These are phyloP conservation scores for Calyptomena viridis DNA, from an alignment of 2,113 vertebrate species.

Conservation along the genomic window DNA sequence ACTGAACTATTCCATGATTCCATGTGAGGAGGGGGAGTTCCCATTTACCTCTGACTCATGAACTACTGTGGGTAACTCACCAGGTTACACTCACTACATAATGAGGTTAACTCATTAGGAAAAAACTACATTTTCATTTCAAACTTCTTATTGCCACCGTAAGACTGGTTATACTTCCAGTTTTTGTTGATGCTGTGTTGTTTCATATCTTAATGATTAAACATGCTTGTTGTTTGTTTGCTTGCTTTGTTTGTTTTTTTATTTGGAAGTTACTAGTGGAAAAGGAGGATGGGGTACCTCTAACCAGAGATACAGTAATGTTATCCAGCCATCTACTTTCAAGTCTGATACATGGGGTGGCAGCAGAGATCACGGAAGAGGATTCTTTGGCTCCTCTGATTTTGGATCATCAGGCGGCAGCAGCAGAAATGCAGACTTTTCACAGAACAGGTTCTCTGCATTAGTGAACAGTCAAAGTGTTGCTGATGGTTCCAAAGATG, in stretches of 20 bases:
- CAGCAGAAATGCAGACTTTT: conserved; percentile 56
- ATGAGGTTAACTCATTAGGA: neutral
- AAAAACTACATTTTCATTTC: fast-evolving
- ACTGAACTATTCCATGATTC: neutral
- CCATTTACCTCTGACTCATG: neutral
- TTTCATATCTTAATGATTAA: neutral
- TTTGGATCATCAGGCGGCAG: conserved; percentile 21
- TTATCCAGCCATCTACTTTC: conserved; percentile 82
- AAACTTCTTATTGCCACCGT: neutral
- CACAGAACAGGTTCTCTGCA: conserved; percentile 80
- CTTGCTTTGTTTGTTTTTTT: neutral
- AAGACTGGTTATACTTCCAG: neutral
- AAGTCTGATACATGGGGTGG: conserved; percentile 70
- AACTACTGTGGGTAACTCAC: neutral
- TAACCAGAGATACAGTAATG: conserved; percentile 68
- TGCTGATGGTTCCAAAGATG: conserved; percentile 70
- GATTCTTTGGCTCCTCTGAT: conserved; percentile 53
- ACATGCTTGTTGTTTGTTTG: neutral
- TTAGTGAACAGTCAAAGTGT: conserved; percentile 42
- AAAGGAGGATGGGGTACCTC: conserved; percentile 52
- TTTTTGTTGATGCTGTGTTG: neutral
- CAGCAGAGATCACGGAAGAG: conserved; percentile 71
- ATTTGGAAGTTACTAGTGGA: conserved; percentile 56
- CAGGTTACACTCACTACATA: neutral
- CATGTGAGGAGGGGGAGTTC: neutral